Conservation (phyloP, 2,113 vertebrate genomes). For the Semnopithecus entellus region DNA sequence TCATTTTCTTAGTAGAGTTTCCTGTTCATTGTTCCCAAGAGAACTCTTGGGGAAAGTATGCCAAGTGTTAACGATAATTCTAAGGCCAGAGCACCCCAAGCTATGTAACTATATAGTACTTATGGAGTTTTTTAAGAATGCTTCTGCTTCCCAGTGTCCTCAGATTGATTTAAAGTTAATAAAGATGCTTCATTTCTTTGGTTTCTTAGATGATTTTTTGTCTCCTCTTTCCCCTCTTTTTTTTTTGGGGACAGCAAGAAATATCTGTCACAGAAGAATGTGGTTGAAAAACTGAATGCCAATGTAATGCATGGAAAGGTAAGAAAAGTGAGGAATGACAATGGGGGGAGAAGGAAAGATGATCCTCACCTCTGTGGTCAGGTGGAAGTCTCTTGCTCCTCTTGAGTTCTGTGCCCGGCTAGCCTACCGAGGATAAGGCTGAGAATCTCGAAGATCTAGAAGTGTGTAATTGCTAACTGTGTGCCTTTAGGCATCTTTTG, state of each 20-base stretch:
- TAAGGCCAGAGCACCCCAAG: neutral
- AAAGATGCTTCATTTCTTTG: slow-evolving; percentile 12
- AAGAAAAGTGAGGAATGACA: neutral
- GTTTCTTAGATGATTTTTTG: slow-evolving; percentile 11
- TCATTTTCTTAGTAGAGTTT: neutral
- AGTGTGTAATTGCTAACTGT: neutral
- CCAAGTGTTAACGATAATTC: neutral
- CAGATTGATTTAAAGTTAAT: neutral
- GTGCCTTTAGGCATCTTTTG: neutral
- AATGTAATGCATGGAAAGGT: slow-evolving; percentile 98
- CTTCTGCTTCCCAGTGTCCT: neutral
- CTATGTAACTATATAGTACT: neutral
- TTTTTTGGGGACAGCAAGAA: slow-evolving; percentile 91
- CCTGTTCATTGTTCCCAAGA: neutral
- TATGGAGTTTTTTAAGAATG: neutral
- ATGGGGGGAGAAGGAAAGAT: neutral
- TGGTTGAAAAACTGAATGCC: slow-evolving; percentile 98
- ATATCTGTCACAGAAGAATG: slow-evolving; percentile 98
- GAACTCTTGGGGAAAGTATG: neutral
- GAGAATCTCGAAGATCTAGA: neutral
- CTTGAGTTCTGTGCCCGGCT: neutral
- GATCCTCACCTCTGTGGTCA: neutral
- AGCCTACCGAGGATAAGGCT: neutral
- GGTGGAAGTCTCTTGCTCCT: neutral
- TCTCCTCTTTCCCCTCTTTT: neutral